Base-by-base conservation (phyloP, 2,888 invertebrate genomes). In the Norana najaformis region DNA sequence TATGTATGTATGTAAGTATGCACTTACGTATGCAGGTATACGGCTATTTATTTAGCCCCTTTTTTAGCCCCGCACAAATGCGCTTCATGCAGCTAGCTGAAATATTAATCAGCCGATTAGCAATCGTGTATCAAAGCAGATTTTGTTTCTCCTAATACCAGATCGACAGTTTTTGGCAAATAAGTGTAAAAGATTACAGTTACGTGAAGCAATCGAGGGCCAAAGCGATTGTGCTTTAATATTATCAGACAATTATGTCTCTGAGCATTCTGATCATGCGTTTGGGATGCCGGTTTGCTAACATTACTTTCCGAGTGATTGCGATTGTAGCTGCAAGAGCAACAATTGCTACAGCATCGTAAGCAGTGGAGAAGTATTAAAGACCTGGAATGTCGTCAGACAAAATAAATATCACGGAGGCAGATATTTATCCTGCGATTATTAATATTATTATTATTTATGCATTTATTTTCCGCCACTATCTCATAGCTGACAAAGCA, bases 111-210 rank as follows among this genome's bases (percentile, higher is more conserved):
- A 69, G n/a, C 69, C n/a, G 69, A 69, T 69, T 69, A n/a, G 69
- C 69, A n/a, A 11, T 69, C 69, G n/a, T 69, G 6, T 69, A 13
- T 69, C 69, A 69, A 30, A 69, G 69, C 69, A 69, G 1, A 47
- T 69, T n/a, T 47, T 23, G 5, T 23, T 20, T 47, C 23, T 23
- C 23, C 47, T 23, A 16, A 14, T 14, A 14, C 39, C 39, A 14
- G 20, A 47, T 47, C n/a, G n/a, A 47, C 6, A 47, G 47, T 69
- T n/a, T n/a, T n/a, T 69, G 69, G n/a, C n/a, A n/a, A 69, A 69
- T 69, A n/a, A 69, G 69, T 69, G 69, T 69, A 69, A 69, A 69
- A 69, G 69, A n/a, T n/a, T 69, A 69, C 69, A 69, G n/a, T 69
- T 69, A 47, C 47, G 47, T 23, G 20, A 23, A 1, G 69, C 69